phyloP scores from a whole-genome alignment of 2,797 vertebrate genomes.

The Hafferia zeledoni region DNA sequence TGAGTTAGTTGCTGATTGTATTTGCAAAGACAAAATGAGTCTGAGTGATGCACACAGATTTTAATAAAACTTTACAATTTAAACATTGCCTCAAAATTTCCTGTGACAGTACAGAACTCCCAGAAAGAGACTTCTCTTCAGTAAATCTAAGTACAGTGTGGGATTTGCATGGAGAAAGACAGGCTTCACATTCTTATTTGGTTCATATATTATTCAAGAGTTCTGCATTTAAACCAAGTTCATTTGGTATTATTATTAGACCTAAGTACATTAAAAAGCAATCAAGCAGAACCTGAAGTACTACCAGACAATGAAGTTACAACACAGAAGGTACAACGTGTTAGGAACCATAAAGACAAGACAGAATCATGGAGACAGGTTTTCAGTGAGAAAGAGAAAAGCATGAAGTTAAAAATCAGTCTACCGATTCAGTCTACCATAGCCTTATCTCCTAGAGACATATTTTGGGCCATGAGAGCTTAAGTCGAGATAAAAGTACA shows the following conservation, averaged over 20 bases:
- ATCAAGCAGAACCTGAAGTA: not conserved
- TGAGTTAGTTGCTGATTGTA: not conserved
- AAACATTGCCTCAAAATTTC: not conserved
- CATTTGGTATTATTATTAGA: not conserved
- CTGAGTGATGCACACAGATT: not conserved
- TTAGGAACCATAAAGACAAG: not conserved
- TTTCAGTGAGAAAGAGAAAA: conserved; percentile 5
- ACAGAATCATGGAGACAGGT: not conserved
- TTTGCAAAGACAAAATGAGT: not conserved
- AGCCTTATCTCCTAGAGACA: conserved; percentile 21
- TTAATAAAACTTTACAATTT: not conserved
- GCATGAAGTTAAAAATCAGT: conserved; percentile 10
- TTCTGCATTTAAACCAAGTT: not conserved
- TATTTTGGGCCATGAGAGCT: conserved; percentile 30
- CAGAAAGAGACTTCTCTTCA: not conserved
- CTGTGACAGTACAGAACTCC: not conserved
- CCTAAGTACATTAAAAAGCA: not conserved
- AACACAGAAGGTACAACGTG: not conserved
- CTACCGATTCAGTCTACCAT: not conserved
- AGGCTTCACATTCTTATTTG: not conserved
- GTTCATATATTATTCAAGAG: not conserved
- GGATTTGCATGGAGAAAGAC: not conserved
- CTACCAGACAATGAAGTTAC: not conserved
- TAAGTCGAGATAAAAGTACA: conserved; percentile 21
- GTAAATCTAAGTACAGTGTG: not conserved